Base-by-base conservation (phyloP, 2,113 vertebrate genomes). In the Oncorhynchus gorbuscha region DNA sequence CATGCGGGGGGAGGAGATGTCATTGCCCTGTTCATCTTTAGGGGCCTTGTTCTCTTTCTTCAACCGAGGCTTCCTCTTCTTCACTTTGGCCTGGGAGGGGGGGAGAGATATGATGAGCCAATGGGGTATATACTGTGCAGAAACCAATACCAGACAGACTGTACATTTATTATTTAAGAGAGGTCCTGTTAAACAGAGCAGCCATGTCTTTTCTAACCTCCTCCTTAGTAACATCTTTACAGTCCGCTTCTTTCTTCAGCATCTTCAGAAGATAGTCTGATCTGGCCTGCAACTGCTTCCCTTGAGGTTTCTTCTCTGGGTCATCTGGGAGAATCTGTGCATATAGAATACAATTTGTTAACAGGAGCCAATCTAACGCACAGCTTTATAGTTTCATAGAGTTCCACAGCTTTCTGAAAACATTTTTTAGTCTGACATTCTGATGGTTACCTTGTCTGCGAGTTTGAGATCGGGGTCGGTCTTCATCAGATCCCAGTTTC, bases 401-500 rank as follows among this genome's bases (percentile, higher is more conserved):
- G 22, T 4, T n/a, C 4, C 9, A 13, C 45, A 35, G 67, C 16
- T 14, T 39, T 6, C 30, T 35, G 5, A 35, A 18, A 69, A 16
- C 3, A 3, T 45, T 11, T 45, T 45, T 45, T 45, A 12, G 11
- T 3, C 39, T 1, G 18, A 2, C 51, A 55, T 55, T 69, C 2
- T 11, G 18, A 35, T 1, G 72, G 81, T 87, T 92, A 94, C 97
- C 95, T 99, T 99, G 73, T 97, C 95, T 20, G 95, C 92, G 2
- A 99, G 89, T 84, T 97, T 97, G 5, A 99, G 80, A 61, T 98
- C 98, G 0, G 97, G 94, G 64, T 99, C 98, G 0, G 96, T 97
- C 90, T 99, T 99, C 86, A 99, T 97, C 26, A 96, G 92, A 85
- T 99, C 98, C 98, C 98, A 99, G 93, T 99, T 99, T 74, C 96